Percentiles rank a stretch among this genome's conserved stretches.
These are phyloP conservation scores for Perithous albicinctus DNA, from an alignment of 2,888 invertebrate species.

Conservation along the genomic window DNA sequence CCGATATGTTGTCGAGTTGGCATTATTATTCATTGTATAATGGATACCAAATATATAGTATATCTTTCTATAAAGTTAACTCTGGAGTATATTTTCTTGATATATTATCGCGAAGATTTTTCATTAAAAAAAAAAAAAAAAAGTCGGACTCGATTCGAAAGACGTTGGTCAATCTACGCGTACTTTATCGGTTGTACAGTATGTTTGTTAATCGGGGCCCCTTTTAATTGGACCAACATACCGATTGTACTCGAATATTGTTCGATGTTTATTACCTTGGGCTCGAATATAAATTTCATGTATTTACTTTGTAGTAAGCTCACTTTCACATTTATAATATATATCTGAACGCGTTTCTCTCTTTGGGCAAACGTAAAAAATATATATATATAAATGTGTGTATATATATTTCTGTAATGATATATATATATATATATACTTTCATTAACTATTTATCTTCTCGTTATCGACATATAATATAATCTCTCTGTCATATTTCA, in stretches of 20 bases:
- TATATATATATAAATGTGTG: constrained; percentile 72
- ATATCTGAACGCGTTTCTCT: constrained; percentile 74
- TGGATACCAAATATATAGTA: constrained; percentile 69
- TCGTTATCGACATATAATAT: constrained; percentile 78
- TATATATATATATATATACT: constrained; percentile 68
- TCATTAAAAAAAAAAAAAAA: constrained; percentile 79
- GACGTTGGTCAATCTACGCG: constrained; percentile 75
- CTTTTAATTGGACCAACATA: constrained; percentile 50
- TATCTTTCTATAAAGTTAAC: constrained; percentile 74
- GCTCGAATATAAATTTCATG: constrained; percentile 46
- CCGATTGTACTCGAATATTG: constrained; percentile 66
- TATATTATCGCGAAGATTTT: constrained; percentile 69
- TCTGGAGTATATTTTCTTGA: constrained; percentile 72
- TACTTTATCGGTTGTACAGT: constrained; percentile 37
- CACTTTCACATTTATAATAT: constrained; percentile 69
- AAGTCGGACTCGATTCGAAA: constrained; percentile 71
- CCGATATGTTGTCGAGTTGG: constrained; percentile 46
- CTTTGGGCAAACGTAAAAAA: constrained; percentile 83
- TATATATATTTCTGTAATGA: constrained; percentile 67
- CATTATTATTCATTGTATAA: constrained; percentile 67
- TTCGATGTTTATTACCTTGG: constrained; percentile 68
- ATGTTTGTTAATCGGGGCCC: constrained; percentile 65
- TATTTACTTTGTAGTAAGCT: constrained; percentile 72
- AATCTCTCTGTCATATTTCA: constrained; percentile 79
- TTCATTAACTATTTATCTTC: constrained; percentile 66